Evolutionary conservation across 2,888 invertebrate species (phyloP), one percentile per base, ranked within the genome.

Genomic region (Drosophila setosimentum): DNA sequence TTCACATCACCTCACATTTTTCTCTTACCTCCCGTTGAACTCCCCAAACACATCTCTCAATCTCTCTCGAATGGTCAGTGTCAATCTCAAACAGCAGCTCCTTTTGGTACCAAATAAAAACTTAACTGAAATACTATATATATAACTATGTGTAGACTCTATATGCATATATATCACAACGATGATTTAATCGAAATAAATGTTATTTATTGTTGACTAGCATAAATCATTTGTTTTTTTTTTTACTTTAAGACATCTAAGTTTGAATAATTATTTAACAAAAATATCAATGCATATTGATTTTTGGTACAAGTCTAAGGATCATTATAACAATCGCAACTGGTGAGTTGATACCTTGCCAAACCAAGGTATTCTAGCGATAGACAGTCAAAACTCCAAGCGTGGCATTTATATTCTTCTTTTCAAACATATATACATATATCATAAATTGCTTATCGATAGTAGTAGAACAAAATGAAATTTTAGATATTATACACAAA

Each of bases 161-260:
- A 54, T 10, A 40, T 65, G 29, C 16, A 53, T 53, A 29, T 40
- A 68, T 66, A 58, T 58, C 35, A 51, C 45, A 59, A 63, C n/a
- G 49, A 63, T 66, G 82, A 70, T 80, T 80, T 71, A 69, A 75
- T 72, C 48, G 48, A 82, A 75, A 82, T 82, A 80, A 80, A 80
- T 66, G 82, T 82, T 79, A 74, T 82, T 71, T 78, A 68, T 71
- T 77, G 77, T 77, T 77, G 77, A 77, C 76, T 77, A 79, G 76
- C 77, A 61, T 69, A 66, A 57, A 49, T 30, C 2, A 0, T 3
- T 18, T n/a, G 16, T 21, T 16, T 33, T 33, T 54, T 21, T 16
- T 33, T 33, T 54, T 55, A 13, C 24, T 10, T 37, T 40, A 1
- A 30, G 21, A 8, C 16, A 30, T 13, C 3, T 30, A 13, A 30